Evolutionary conservation across 2,113 vertebrate genomes (phyloP), one percentile per base, ranked within the genome.

Genomic region (Talpa occidentalis): DNA sequence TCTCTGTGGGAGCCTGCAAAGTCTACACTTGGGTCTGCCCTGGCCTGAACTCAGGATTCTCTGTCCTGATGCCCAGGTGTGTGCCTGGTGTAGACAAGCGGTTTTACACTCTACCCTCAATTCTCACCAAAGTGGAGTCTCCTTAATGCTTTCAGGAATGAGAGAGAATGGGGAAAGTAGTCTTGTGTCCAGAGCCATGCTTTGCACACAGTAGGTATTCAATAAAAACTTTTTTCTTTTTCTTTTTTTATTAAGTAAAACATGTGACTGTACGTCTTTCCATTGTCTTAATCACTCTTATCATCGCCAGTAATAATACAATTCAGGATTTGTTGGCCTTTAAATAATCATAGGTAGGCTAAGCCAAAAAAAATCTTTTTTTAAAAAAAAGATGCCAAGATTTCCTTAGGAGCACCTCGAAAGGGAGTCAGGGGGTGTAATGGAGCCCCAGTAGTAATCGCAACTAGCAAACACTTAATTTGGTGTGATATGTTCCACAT

Each of bases 391-490:
- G 72, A 84, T 70, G 93, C 92, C 87, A 92, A n/a, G 54, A 90
- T 88, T 94, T 88, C 73, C 81, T 88, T 21, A 66, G 72, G 72
- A 92, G 60, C 56, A 76, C 56, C 92, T 60, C 16, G 44, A 69
- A 94, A 37, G n/a, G 69, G 92, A 93, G 85, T 26, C 35, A 19
- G 56, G 66, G 82, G 72, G 35, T 62, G 52, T 89, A 86, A 85
- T 0, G 1, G 52, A 70, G 92, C 79, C 76, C 52, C 47, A 69
- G 56, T 6, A 49, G 87, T 42, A 87, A 92, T 10, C 95, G 49
- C 79, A 84, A 74, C 95, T 93, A 81, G 66, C 60, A 88, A 94
- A 78, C 72, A 42, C 94, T 97, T 97, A 95, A 98, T 96, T 96
- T 82, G 69, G 87, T 90, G 90, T 9, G 37, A 54, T 81, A 83